Conservation (phyloP, 1,140 invertebrate genomes). For the Trichonephila clavata region DNA sequence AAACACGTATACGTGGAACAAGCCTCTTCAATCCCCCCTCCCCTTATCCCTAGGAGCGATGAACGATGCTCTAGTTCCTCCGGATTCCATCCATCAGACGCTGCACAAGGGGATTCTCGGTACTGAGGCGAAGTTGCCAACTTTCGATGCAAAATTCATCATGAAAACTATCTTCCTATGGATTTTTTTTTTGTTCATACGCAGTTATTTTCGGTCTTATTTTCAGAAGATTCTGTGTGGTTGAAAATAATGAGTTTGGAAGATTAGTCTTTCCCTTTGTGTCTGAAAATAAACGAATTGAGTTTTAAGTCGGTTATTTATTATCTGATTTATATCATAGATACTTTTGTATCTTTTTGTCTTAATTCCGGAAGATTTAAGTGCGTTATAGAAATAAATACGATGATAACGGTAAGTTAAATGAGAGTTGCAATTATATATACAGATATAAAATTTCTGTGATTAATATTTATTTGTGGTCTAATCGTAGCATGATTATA, state of each 20-base stretch:
- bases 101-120: neutral
- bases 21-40: neutral
- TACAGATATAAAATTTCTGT: too few species aligned
- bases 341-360: too few species aligned
- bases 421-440: too few species aligned
- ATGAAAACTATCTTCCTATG: neutral
- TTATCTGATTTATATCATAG: neutral
- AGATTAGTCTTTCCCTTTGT: neutral
- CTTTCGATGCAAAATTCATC: neutral
- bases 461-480: too few species aligned
- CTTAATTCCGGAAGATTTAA: too few species aligned
- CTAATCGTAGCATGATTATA: too few species aligned
- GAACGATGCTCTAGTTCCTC: neutral
- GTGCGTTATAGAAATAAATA: too few species aligned
- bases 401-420: too few species aligned
- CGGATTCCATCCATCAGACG: neutral
- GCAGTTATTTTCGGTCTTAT: neutral
- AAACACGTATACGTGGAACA: neutral
- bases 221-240: neutral
- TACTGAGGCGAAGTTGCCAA: neutral
- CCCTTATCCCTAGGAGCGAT: neutral
- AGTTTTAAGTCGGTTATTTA: neutral
- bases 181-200: neutral
- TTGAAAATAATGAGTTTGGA: neutral
- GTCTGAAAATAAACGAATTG: neutral